phyloP scores from a whole-genome alignment of 1,140 invertebrate genomes.

The Orchesella cincta region DNA sequence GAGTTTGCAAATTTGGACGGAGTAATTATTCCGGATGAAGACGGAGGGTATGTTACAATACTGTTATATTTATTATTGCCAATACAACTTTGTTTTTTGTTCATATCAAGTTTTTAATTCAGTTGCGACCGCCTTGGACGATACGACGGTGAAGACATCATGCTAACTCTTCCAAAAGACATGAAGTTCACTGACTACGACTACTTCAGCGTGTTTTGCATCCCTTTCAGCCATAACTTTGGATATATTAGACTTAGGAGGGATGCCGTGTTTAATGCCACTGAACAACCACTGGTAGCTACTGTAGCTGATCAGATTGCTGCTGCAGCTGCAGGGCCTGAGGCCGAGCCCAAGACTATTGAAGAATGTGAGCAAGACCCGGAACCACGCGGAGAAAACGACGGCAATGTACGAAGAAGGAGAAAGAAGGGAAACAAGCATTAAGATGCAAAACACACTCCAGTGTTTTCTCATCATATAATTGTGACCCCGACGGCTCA shows the following conservation, averaged over 20 bases:
- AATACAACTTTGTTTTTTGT: constrained; percentile 1
- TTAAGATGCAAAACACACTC: too few species aligned
- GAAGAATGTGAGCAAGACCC: constrained; percentile 24
- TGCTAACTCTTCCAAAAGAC: constrained; percentile 40
- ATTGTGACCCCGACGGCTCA: too few species aligned
- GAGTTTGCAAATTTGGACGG: constrained; percentile 21
- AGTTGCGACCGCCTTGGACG: constrained; percentile 41
- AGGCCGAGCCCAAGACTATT: background rate
- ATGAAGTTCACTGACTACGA: constrained; percentile 47
- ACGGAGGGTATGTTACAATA: constrained; percentile 33
- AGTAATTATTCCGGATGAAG: constrained; percentile 47
- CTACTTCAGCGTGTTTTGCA: constrained; percentile 46
- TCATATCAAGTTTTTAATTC: background rate
- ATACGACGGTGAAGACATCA: constrained; percentile 42
- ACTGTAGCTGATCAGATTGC: background rate
- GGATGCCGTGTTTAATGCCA: background rate
- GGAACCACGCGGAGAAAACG: background rate
- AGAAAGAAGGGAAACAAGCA: constrained; percentile 19
- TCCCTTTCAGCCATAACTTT: constrained; percentile 50
- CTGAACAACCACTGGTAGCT: background rate
- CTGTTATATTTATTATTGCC: background rate
- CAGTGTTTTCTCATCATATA: too few species aligned
- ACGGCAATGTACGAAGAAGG: background rate
- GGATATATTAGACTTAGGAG: constrained; percentile 36
- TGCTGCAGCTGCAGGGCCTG: background rate